Base-by-base conservation (phyloP, 2,888 invertebrate genomes). In the Piscicola geometra region DNA sequence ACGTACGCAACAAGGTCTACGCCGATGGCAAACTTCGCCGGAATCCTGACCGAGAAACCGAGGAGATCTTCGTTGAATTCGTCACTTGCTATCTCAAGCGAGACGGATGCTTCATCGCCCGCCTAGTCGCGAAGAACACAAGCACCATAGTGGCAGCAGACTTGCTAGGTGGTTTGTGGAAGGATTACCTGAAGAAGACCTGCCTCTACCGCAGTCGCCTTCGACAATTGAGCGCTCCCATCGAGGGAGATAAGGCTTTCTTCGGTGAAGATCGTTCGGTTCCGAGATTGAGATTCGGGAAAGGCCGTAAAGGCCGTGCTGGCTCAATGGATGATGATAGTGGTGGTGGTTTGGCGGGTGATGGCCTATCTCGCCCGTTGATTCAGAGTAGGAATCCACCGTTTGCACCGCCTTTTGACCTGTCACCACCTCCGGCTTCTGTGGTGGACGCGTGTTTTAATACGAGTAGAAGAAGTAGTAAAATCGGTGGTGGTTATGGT, bases 81-180 rank as follows among this genome's bases (percentile, higher is more conserved):
- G 80, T 79, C 12, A 35, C 56, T n/a, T 50, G 71, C 1, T 80
- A 78, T 72, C 70, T 80, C 21, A 68, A 78, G 21, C 41, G 79
- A 25, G 80, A 80, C 47, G 80, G 80, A 18, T 71, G 78, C 25
- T 80, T 80, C 71, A 66, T 80, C 30, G 77, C 80, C n/a, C 66
- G 79, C 28, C 56, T 80, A 41, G 79, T 80, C n/a, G 77, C 73
- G 21, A 78, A 78, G 76, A 80, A 80, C 71, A 71, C 80, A n/a
- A 80, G 78, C 56, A 79, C 80, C 70, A 70, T 80, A 3, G 75
- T 80, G 21, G 78, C 80, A 3, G 80, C 80, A 15, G 80, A 80
- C 64, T 74, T 80, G 3, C 73, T 80, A 9, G 72, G 74, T 35
- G 80, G 79, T 1, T 75, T 80, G 32, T 80, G 79, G 78, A 77